A percentile compares a stretch with the other conserved stretches of the same genome.
Evolutionary conservation across 2,797 vertebrate species (phyloP).

Genomic region (Luscinia luscinia): DNA sequence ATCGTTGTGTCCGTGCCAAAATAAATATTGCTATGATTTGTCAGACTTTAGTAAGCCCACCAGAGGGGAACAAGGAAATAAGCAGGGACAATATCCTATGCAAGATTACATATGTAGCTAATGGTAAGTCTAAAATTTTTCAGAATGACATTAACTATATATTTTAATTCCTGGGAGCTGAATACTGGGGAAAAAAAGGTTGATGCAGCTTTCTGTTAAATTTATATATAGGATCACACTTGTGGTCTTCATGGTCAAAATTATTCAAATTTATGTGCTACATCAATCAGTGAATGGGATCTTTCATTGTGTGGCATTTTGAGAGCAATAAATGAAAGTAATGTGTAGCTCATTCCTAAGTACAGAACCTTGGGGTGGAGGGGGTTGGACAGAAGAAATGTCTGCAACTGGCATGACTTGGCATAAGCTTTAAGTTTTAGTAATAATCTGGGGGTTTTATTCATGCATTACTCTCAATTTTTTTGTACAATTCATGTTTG

Average conservation of each 20-base stretch:
- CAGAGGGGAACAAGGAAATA: constrained; percentile 93
- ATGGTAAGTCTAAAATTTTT: constrained; percentile 82
- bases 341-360: neutral
- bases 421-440: neutral
- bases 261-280: neutral
- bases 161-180: neutral
- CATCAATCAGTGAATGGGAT: neutral
- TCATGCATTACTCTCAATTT: neutral
- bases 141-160: neutral
- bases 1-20: constrained; percentile 95
- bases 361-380: neutral
- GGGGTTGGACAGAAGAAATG: neutral
- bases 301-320: neutral
- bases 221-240: neutral
- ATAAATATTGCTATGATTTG: constrained; percentile 98
- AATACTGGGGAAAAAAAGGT: neutral
- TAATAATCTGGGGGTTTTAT: neutral
- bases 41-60: constrained; percentile 95
- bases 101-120: constrained; percentile 98
- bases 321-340: neutral
- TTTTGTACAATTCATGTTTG: neutral
- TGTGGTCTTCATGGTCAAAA: neutral
- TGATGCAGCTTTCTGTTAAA: neutral
- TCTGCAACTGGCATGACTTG: neutral
- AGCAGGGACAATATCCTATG: constrained; percentile 95